Evolutionary conservation across 2,797 vertebrate genomes (phyloP).

Genomic region (Cephalopachus bancanus): DNA sequence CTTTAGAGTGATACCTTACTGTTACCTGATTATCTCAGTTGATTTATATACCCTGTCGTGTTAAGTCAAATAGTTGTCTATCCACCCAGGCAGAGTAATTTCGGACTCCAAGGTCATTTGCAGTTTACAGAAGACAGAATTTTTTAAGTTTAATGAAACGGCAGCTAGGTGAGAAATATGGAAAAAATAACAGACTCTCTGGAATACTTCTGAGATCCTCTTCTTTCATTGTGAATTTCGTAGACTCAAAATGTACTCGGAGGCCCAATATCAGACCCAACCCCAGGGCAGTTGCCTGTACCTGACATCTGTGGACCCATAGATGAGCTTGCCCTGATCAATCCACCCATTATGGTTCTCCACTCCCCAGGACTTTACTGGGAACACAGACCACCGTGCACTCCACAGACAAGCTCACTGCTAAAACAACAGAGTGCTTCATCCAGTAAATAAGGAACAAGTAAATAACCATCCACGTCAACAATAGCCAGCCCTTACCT

Average conservation of each 20-base stretch:
- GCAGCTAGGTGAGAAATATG: constrained; percentile 51
- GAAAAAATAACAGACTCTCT: constrained; percentile 58
- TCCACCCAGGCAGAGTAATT: constrained; percentile 76
- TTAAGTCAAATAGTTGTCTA: constrained; percentile 81
- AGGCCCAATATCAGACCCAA: no score
- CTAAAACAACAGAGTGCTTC: no score
- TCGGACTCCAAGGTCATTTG: constrained; percentile 77
- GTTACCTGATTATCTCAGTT: constrained; percentile 39
- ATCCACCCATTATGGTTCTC: no score
- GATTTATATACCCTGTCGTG: constrained; percentile 66
- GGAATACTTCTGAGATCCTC: not conserved
- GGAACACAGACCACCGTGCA: no score
- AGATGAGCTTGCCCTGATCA: no score
- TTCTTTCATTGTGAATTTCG: not conserved
- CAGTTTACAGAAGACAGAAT: constrained; percentile 62
- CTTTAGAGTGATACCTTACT: constrained; percentile 56
- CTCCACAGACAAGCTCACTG: no score
- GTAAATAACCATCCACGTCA: no score
- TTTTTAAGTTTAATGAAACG: constrained; percentile 58
- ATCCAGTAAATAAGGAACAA: no score
- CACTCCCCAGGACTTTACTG: no score
- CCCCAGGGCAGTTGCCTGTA: no score
- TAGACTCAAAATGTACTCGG: not conserved
- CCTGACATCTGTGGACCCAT: no score
- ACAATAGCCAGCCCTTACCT: no score